phyloP scores from a whole-genome alignment of 2,113 vertebrate species.

The Numida meleagris region DNA sequence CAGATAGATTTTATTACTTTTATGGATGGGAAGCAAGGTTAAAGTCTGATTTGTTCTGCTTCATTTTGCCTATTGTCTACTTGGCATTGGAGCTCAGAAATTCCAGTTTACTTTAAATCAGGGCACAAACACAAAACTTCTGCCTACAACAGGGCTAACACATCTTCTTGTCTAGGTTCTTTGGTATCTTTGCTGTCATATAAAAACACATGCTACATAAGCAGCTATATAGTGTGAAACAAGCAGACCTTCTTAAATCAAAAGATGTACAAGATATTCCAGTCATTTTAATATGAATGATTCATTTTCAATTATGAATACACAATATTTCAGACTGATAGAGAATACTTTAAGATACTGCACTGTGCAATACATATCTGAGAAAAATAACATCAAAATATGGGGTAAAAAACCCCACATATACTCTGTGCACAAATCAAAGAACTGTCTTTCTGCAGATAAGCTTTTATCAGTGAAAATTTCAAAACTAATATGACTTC shows the following conservation, averaged over 20 bases:
- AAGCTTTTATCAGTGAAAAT: not conserved
- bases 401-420: not conserved
- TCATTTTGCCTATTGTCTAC: not conserved
- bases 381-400: not conserved
- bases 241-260: not conserved
- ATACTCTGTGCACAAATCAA: not conserved
- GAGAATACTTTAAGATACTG: not conserved
- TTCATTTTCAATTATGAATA: not conserved
- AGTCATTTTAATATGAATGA: not conserved
- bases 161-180: not conserved
- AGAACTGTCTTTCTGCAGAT: not conserved
- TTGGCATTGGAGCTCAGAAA: not conserved
- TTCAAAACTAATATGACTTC: conserved; percentile 22
- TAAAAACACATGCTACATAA: not conserved
- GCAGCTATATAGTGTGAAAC: not conserved
- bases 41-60: not conserved
- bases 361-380: not conserved
- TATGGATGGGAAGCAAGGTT: not conserved
- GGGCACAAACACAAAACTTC: not conserved
- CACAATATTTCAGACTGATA: not conserved
- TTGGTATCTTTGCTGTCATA: not conserved
- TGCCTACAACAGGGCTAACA: accelerated
- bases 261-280: not conserved
- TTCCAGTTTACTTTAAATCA: not conserved
- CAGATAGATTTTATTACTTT: not conserved